Percentiles rank a stretch among this genome's conserved stretches.
These are phyloP conservation scores for Zaprionus taronus DNA, from an alignment of 1,140 invertebrate genomes.

Conservation along the genomic window DNA sequence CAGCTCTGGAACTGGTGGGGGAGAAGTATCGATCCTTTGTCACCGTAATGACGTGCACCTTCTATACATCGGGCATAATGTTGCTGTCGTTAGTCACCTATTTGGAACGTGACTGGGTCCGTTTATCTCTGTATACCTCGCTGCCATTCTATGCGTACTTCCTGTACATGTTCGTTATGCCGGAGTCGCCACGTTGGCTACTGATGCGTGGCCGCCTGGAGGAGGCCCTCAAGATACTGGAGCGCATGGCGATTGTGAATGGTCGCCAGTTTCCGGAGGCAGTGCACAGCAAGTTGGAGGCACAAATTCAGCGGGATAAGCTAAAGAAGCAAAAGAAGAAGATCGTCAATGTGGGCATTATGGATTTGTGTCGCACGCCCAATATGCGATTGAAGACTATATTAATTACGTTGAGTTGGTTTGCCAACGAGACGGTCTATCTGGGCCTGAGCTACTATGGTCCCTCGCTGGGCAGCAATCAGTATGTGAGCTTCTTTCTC, in stretches of 20 bases:
- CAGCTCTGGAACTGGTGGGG: slow-evolving; percentile 94
- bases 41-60: slow-evolving; percentile 95
- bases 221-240: slow-evolving; percentile 91
- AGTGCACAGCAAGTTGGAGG: slow-evolving; percentile 89
- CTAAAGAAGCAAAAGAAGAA: slow-evolving; percentile 86
- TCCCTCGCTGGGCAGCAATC: slow-evolving; percentile 92
- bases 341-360: slow-evolving; percentile 88
- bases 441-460: slow-evolving; percentile 93
- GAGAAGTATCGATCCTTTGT: slow-evolving; percentile 95
- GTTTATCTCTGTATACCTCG: slow-evolving; percentile 91
- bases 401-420: slow-evolving; percentile 89
- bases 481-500: slow-evolving; percentile 94
- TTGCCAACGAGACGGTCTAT: slow-evolving; percentile 92
- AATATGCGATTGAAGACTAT: slow-evolving; percentile 92
- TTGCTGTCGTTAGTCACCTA: slow-evolving; percentile 92
- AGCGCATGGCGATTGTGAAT: slow-evolving; percentile 91
- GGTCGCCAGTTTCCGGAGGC: slow-evolving; percentile 89
- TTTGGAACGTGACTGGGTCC: slow-evolving; percentile 92
- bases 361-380: slow-evolving; percentile 90
- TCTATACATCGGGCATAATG: slow-evolving; percentile 94
- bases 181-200: slow-evolving; percentile 94
- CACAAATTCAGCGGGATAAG: slow-evolving; percentile 84
- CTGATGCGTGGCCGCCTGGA: slow-evolving; percentile 91
- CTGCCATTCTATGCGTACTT: slow-evolving; percentile 93
- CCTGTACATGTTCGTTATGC: slow-evolving; percentile 93